These are phyloP conservation scores for Clarias fuscus DNA, from an alignment of 2,797 vertebrate genomes.

Conservation along the genomic window DNA sequence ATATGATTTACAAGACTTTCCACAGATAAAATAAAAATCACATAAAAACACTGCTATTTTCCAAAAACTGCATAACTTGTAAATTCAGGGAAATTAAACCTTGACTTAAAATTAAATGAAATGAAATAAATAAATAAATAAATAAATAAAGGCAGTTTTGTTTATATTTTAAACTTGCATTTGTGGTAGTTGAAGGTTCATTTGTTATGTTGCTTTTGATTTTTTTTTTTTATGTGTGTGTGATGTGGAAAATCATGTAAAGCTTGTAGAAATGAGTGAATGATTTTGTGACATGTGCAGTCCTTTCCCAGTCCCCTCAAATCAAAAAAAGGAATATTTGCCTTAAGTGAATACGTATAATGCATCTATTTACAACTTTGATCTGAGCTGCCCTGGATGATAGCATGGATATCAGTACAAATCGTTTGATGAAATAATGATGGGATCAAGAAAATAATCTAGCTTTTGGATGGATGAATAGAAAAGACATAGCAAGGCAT, in stretches of 20 bases:
- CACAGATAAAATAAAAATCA: not conserved
- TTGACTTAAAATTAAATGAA: not conserved
- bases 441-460: slow-evolving; percentile 35
- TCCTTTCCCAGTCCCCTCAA: not conserved
- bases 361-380: not conserved
- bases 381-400: slow-evolving; percentile 7
- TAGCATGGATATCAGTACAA: slow-evolving; percentile 32
- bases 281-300: not conserved
- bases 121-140: not conserved
- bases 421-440: slow-evolving; percentile 46
- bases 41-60: not conserved
- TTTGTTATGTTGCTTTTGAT: not conserved
- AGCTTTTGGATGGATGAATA: slow-evolving; percentile 22
- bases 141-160: not conserved
- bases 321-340: too few relatives aligned
- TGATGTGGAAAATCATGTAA: not conserved
- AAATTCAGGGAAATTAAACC: not conserved
- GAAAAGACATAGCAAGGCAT: not conserved
- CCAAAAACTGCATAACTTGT: not conserved
- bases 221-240: too few relatives aligned
- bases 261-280: not conserved
- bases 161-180: not conserved
- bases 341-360: slow-evolving; percentile 7
- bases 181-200: not conserved
- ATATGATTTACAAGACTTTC: not conserved